phyloP scores from a whole-genome alignment of 2,113 vertebrate species.

The Pelusios castaneus region DNA sequence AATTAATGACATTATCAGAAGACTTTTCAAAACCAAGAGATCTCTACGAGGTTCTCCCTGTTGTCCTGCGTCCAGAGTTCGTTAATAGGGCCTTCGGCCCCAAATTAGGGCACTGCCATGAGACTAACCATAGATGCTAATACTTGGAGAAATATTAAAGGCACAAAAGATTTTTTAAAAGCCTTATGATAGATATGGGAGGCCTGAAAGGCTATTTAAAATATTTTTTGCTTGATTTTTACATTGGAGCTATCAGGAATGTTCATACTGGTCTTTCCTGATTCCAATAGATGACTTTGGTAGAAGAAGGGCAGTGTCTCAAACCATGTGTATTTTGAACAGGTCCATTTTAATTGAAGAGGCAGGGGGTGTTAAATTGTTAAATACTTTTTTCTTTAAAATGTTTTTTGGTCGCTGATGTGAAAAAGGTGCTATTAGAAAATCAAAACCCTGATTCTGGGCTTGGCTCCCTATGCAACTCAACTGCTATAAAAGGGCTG shows the following conservation, averaged over 20 bases:
- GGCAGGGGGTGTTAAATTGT: neutral
- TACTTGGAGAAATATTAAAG: neutral
- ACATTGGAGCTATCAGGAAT: neutral
- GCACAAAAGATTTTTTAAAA: neutral
- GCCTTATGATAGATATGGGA: neutral
- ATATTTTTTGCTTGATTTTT: neutral
- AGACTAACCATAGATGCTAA: rapidly evolving
- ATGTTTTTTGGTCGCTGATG: neutral
- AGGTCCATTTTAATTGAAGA: neutral
- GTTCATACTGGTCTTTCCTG: neutral
- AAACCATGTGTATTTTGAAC: neutral
- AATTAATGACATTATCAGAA: neutral
- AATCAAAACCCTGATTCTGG: neutral
- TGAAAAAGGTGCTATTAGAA: neutral
- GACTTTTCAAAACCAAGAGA: neutral
- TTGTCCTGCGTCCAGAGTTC: rapidly evolving
- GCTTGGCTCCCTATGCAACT: neutral
- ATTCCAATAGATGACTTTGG: neutral
- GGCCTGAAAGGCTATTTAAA: neutral
- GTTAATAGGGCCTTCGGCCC: too few relatives aligned
- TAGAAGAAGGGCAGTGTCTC: neutral
- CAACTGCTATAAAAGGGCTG: neutral
- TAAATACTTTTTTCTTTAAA: neutral
- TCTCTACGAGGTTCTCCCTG: neutral
- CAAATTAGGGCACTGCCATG: rapidly evolving